These are phyloP conservation scores for Antheraea mylitta DNA, from an alignment of 1,140 invertebrate genomes.

Conservation along the genomic window DNA sequence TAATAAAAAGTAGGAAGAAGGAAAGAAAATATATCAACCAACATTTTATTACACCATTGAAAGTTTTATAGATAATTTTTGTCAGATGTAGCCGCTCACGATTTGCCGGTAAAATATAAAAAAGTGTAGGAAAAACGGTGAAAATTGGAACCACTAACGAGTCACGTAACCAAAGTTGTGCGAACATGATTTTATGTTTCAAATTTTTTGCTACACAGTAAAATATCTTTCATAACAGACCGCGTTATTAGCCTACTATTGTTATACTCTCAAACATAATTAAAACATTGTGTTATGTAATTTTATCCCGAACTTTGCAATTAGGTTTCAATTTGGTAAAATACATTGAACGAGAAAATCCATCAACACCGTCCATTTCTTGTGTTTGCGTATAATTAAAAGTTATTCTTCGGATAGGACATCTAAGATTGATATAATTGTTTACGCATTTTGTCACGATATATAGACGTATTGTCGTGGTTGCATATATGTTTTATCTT, in stretches of 20 bases:
- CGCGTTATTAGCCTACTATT: neutral
- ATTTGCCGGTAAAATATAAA: neutral
- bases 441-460: too few species aligned
- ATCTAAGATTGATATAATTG: too few species aligned
- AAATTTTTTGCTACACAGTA: neutral
- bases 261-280: neutral
- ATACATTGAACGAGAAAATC: neutral
- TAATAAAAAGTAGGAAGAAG: neutral
- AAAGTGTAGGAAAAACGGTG: neutral
- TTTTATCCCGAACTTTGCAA: neutral
- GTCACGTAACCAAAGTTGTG: neutral
- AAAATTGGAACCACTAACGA: conserved; percentile 1
- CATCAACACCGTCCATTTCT: neutral
- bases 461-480: too few species aligned
- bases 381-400: neutral
- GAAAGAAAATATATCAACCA: neutral
- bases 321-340: neutral
- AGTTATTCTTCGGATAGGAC: too few species aligned
- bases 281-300: neutral
- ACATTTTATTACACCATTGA: neutral
- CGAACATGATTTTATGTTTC: neutral
- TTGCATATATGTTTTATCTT: too few species aligned
- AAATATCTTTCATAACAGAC: neutral
- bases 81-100: neutral
- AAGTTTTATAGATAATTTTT: neutral